Conservation (phyloP, 2,113 vertebrate species). For the Neodontobutis hainanensis region DNA sequence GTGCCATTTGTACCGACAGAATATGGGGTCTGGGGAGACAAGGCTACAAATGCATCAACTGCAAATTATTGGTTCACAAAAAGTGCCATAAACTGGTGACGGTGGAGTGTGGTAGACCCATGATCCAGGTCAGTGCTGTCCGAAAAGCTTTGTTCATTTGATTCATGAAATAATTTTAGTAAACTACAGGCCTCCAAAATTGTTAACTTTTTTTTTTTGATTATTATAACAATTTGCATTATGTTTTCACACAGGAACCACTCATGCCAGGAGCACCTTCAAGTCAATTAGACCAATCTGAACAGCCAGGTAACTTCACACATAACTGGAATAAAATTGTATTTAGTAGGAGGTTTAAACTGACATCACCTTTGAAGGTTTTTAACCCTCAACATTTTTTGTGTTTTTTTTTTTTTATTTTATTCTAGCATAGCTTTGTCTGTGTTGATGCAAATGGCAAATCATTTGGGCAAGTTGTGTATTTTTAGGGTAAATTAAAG, state of each 20-base stretch:
- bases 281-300: slow-evolving; percentile 82
- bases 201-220: slow-evolving; percentile 6
- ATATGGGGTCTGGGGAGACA: slow-evolving; percentile 98
- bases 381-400: too few relatives aligned
- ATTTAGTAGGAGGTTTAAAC: too few relatives aligned
- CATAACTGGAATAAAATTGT: background rate
- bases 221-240: slow-evolving; percentile 5
- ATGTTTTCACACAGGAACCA: slow-evolving; percentile 82
- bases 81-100: slow-evolving; percentile 97
- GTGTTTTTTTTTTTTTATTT: too few relatives aligned
- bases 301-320: slow-evolving; percentile 82
- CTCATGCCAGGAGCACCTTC: slow-evolving; percentile 80
- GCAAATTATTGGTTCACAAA: slow-evolving; percentile 98
- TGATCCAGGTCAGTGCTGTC: slow-evolving; percentile 67
- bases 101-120: slow-evolving; percentile 88
- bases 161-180: background rate
- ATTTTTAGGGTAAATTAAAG: too few relatives aligned
- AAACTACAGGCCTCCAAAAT: background rate
- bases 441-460: too few relatives aligned
- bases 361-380: too few relatives aligned
- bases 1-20: slow-evolving; percentile 95
- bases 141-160: background rate
- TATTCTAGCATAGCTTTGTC: too few relatives aligned
- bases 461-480: too few relatives aligned
- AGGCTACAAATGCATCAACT: slow-evolving; percentile 99